Percentiles rank a stretch among this genome's conserved stretches.
These are phyloP conservation scores for Strix aluco DNA, from an alignment of 2,113 vertebrate genomes.

Conservation along the genomic window DNA sequence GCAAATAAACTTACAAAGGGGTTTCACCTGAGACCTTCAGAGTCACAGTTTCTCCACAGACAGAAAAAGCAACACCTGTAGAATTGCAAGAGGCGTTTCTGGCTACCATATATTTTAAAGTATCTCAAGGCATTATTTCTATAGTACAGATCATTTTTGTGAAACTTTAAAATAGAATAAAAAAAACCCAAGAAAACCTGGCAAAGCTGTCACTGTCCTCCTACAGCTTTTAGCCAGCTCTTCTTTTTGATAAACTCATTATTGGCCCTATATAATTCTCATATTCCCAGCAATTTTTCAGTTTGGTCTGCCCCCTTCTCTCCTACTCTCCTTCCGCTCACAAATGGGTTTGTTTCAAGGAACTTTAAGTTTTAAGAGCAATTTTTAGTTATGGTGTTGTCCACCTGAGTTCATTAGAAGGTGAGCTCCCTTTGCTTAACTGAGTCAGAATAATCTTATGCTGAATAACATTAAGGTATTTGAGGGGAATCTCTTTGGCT, in stretches of 20 bases:
- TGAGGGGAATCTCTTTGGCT: neutral
- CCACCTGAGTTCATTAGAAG: neutral
- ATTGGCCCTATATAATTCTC: constrained; percentile 26
- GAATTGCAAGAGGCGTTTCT: neutral
- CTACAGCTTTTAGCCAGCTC: constrained; percentile 52
- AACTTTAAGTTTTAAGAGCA: neutral
- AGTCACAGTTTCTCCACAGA: neutral
- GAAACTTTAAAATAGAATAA: neutral
- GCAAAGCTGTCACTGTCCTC: constrained; percentile 43
- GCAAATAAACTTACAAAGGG: neutral
- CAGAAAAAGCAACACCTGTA: neutral
- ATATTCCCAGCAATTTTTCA: constrained; percentile 7
- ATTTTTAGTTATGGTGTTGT: neutral
- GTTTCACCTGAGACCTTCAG: neutral
- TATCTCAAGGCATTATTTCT: neutral
- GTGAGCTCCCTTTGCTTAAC: neutral
- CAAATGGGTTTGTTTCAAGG: neutral
- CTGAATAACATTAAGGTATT: neutral
- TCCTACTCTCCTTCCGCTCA: neutral
- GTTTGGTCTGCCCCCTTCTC: constrained; percentile 18
- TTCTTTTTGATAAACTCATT: constrained; percentile 46
- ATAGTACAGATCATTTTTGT: constrained; percentile 1
- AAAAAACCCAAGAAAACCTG: constrained; percentile 28
- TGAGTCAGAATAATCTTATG: neutral
- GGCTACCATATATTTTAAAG: neutral